Conservation (phyloP, 2,797 vertebrate genomes). For the Rhinoraja longicauda region DNA sequence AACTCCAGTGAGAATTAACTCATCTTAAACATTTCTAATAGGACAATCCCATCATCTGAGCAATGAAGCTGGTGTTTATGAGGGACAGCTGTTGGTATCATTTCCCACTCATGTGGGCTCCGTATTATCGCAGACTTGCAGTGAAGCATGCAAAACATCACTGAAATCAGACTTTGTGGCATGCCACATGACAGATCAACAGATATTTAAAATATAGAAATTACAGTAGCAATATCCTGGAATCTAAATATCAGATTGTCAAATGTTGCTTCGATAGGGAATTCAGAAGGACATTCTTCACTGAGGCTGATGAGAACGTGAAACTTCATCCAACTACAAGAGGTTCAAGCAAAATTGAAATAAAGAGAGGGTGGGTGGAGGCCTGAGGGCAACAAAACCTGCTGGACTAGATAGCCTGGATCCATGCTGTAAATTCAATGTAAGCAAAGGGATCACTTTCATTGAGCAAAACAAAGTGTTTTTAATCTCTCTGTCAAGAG, state of each 20-base stretch:
- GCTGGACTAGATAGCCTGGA: background rate
- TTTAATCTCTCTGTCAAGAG: background rate
- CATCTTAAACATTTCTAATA: too few species aligned
- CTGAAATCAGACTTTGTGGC: background rate
- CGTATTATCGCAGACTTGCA: background rate
- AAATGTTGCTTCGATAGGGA: background rate
- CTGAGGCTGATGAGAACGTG: too few species aligned
- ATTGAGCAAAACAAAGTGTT: background rate
- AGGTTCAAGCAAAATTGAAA: too few species aligned
- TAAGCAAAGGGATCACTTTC: background rate
- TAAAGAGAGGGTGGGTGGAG: background rate
- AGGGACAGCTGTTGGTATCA: background rate
- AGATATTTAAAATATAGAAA: background rate
- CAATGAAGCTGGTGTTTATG: background rate
- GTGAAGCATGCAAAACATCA: background rate
- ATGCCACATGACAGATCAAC: background rate
- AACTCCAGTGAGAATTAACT: too few species aligned
- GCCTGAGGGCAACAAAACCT: background rate
- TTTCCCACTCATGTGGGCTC: background rate
- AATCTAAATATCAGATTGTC: background rate
- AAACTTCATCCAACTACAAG: too few species aligned
- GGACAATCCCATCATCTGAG: too few species aligned
- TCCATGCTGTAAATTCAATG: background rate
- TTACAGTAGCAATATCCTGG: background rate
- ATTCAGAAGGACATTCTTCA: too few species aligned